Conservation (phyloP, 1,140 invertebrate species). For the Tetragnatha versicolor region DNA sequence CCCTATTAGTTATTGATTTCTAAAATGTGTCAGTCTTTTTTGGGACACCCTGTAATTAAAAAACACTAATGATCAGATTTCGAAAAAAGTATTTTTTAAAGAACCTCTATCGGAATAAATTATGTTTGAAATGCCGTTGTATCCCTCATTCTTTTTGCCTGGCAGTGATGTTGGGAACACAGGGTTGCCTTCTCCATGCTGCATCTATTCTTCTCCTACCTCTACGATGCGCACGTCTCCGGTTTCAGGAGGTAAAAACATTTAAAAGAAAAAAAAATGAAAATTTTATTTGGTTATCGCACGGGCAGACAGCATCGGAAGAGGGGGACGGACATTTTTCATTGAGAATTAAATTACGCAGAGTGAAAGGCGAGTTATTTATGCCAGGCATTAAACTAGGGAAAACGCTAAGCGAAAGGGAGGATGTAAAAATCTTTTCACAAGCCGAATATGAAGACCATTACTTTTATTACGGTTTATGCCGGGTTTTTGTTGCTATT, state of each 20-base stretch:
- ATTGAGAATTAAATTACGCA: conserved; percentile 37
- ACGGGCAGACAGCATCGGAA: neutral
- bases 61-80: too few relatives aligned
- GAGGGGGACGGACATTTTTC: conserved; percentile 13
- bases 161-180: too few relatives aligned
- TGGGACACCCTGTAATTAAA: too few relatives aligned
- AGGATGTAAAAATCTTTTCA: conserved; percentile 20
- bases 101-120: too few relatives aligned
- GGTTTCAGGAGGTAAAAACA: too few relatives aligned
- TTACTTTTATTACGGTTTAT: conserved; percentile 28
- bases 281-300: conserved; percentile 13
- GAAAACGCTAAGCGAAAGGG: conserved; percentile 5
- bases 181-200: too few relatives aligned
- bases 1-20: too few relatives aligned
- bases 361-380: conserved; percentile 30
- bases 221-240: too few relatives aligned
- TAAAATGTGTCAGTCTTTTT: too few relatives aligned
- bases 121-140: too few relatives aligned
- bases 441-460: conserved; percentile 31
- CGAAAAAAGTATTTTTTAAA: too few relatives aligned
- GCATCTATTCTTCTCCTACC: neutral
- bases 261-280: conserved; percentile 5
- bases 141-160: too few relatives aligned
- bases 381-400: conserved; percentile 29
- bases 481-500: conserved; percentile 31